Percentiles rank a stretch among this genome's conserved stretches.
These are phyloP conservation scores for Pantherophis guttatus DNA, from an alignment of 2,113 vertebrate species.

Conservation along the genomic window DNA sequence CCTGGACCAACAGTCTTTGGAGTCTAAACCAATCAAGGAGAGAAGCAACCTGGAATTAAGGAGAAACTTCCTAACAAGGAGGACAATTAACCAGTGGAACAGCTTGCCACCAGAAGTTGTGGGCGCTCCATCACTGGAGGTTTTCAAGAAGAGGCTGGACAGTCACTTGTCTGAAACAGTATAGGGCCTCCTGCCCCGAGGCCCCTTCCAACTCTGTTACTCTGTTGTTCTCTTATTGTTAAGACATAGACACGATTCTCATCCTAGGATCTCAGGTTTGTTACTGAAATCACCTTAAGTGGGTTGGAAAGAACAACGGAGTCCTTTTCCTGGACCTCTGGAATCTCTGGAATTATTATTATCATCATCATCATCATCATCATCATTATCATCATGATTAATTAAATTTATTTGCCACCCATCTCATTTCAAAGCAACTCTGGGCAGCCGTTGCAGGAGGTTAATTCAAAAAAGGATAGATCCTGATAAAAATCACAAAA, in stretches of 20 bases:
- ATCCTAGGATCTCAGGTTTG: neutral
- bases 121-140: no score
- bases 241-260: neutral
- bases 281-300: neutral
- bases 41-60: neutral
- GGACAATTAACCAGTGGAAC: neutral
- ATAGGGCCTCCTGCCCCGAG: neutral
- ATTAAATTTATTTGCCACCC: neutral
- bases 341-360: neutral
- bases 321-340: neutral
- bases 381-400: neutral
- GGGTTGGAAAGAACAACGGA: no score
- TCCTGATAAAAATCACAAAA: neutral
- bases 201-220: neutral
- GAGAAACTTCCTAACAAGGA: neutral
- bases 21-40: neutral
- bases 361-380: neutral
- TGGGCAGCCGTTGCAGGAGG: neutral
- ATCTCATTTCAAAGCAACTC: neutral
- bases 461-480: neutral
- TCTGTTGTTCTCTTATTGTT: neutral
- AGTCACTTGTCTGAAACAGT: no score
- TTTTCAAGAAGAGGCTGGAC: no score
- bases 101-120: neutral
- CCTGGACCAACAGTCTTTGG: accelerated